Evolutionary conservation across 1,140 invertebrate species (phyloP).

Genomic region (Drosophila cardini): DNA sequence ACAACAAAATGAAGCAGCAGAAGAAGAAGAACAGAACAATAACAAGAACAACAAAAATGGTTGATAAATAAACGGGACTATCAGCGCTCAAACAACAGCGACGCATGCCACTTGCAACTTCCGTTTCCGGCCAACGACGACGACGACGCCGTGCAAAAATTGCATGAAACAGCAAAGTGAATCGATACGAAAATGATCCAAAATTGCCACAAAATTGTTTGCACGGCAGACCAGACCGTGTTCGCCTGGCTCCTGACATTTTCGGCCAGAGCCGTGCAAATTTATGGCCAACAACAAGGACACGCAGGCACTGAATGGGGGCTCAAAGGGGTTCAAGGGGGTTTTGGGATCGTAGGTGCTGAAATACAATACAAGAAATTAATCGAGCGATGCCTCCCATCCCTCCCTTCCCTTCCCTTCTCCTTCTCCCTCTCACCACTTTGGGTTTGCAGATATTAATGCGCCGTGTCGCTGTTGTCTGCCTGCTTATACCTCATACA

Average conservation of each 20-base stretch:
- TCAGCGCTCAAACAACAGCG: slow-evolving; percentile 48
- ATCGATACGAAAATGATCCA: slow-evolving; percentile 15
- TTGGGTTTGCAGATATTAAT: too few relatives aligned
- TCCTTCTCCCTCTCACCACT: too few relatives aligned
- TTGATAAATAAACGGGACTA: slow-evolving; percentile 15
- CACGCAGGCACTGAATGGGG: slow-evolving; percentile 10
- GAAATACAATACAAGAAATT: slow-evolving; percentile 24
- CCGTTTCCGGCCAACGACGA: slow-evolving; percentile 53
- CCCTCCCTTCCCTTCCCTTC: background rate
- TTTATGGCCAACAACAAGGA: slow-evolving; percentile 58
- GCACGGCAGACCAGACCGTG: slow-evolving; percentile 7
- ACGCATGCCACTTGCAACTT: slow-evolving; percentile 76
- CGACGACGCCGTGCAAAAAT: slow-evolving; percentile 35
- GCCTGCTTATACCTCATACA: too few relatives aligned
- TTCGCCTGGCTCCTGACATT: slow-evolving; percentile 53
- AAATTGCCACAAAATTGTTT: slow-evolving; percentile 59
- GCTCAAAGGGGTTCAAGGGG: too few relatives aligned
- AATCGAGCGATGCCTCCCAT: slow-evolving; percentile 24
- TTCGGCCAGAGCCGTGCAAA: slow-evolving; percentile 58
- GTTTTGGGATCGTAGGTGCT: slow-evolving; percentile 9
- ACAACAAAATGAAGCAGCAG: slow-evolving; percentile 6
- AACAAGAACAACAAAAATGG: slow-evolving; percentile 14
- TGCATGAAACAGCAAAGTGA: slow-evolving; percentile 43
- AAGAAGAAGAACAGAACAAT: background rate
- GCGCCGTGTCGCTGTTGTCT: too few relatives aligned